Percentiles rank a stretch among this genome's conserved stretches.
Evolutionary conservation across 2,797 vertebrate genomes (phyloP).

Genomic region (Gymnodraco acuticeps): DNA sequence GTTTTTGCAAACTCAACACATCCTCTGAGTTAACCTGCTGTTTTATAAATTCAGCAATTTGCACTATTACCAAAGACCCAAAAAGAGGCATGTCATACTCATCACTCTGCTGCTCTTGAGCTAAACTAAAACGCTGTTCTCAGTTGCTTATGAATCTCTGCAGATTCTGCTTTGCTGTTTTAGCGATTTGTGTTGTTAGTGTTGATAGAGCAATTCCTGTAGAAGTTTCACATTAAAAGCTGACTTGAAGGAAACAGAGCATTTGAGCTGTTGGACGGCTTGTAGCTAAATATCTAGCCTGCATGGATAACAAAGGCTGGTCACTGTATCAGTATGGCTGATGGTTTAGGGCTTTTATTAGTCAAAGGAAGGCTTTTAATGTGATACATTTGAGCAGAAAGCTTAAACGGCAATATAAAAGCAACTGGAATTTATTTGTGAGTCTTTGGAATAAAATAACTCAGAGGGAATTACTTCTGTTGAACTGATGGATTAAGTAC

Average conservation of each 20-base stretch:
- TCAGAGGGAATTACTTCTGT: background rate
- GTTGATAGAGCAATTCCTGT: background rate
- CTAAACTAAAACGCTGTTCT: background rate
- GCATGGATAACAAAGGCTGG: too few relatives aligned
- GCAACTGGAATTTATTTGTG: too few relatives aligned
- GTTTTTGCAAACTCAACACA: conserved; percentile 15
- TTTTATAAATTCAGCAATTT: background rate
- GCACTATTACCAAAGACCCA: background rate
- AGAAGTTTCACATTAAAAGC: background rate
- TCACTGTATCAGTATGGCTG: too few relatives aligned
- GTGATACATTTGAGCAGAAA: background rate
- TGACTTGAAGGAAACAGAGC: background rate
- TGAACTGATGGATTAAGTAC: background rate
- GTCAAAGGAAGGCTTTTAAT: background rate
- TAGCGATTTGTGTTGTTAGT: too few relatives aligned
- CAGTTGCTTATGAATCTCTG: background rate
- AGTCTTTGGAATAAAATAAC: background rate
- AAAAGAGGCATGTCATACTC: background rate
- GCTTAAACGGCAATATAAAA: background rate
- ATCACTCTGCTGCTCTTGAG: background rate
- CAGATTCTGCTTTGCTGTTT: background rate
- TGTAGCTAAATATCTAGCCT: too few relatives aligned
- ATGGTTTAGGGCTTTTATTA: too few relatives aligned
- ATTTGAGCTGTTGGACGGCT: too few relatives aligned
- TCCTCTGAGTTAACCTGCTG: conserved; percentile 16